Evolutionary conservation across 1,140 invertebrate species (phyloP).

Genomic region (Drosophila triauraria): DNA sequence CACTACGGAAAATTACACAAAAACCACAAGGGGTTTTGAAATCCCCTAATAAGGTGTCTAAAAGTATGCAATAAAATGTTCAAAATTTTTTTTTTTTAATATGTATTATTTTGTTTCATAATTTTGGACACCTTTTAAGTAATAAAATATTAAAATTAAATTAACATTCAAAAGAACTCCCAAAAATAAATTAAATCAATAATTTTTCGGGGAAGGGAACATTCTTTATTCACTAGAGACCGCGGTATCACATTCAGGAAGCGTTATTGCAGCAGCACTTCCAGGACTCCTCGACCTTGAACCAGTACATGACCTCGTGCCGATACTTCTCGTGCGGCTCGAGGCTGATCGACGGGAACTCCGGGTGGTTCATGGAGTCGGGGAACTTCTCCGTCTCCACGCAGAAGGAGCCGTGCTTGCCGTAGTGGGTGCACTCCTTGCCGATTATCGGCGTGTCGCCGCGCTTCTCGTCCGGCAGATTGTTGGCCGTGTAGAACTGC

Average conservation of each 20-base stretch:
- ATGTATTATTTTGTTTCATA: too few species aligned
- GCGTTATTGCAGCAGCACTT: constrained; percentile 59
- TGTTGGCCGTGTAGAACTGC: constrained; percentile 95
- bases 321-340: constrained; percentile 90
- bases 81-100: too few species aligned
- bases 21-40: too few species aligned
- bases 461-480: constrained; percentile 87
- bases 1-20: too few species aligned
- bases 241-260: constrained; percentile 2
- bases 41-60: too few species aligned
- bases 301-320: constrained; percentile 87
- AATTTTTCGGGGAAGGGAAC: background rate
- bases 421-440: constrained; percentile 65
- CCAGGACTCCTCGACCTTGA: constrained; percentile 86
- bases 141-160: too few species aligned
- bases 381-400: constrained; percentile 97
- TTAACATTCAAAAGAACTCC: background rate
- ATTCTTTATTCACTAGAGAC: constrained; percentile 48
- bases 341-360: constrained; percentile 82
- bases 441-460: constrained; percentile 65
- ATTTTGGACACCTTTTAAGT: too few species aligned
- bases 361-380: constrained; percentile 92
- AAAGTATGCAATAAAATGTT: too few species aligned
- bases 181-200: background rate
- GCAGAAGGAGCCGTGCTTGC: constrained; percentile 92